phyloP scores from a whole-genome alignment of 1,140 invertebrate genomes.

The Leptinotarsa defecta region DNA sequence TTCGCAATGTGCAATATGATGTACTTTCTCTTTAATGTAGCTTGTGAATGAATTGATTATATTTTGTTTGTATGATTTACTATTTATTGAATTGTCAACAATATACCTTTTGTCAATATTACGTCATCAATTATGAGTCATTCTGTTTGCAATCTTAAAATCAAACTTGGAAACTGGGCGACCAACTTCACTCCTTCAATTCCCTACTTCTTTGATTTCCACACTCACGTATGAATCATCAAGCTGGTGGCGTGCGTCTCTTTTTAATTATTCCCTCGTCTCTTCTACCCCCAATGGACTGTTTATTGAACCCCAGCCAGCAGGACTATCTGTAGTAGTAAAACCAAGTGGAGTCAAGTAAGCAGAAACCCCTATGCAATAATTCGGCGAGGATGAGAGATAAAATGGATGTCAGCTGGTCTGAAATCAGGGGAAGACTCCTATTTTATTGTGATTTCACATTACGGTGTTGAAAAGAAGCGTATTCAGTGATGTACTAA shows the following conservation, averaged over 20 bases:
- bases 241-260: background rate
- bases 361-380: conserved; percentile 5
- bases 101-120: too few relatives aligned
- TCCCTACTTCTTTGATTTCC: background rate
- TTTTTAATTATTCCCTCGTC: conserved; percentile 8
- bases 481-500: too few relatives aligned
- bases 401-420: conserved; percentile 5
- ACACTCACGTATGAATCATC: conserved; percentile 6
- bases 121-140: too few relatives aligned
- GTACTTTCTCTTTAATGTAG: too few relatives aligned
- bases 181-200: background rate
- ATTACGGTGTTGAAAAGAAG: too few relatives aligned
- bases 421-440: background rate
- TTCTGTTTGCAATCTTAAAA: too few relatives aligned
- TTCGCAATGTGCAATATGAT: too few relatives aligned
- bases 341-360: conserved; percentile 5
- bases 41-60: too few relatives aligned
- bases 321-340: conserved; percentile 1
- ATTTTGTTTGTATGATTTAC: too few relatives aligned
- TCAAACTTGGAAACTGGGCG: too few relatives aligned
- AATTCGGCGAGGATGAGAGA: background rate
- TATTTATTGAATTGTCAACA: too few relatives aligned
- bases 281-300: background rate
- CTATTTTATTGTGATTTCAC: background rate
- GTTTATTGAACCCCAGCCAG: conserved; percentile 2